A percentile compares a stretch with the other conserved stretches of the same genome.
phyloP scores from a whole-genome alignment of 2,888 invertebrate species.

The Margaritifera margaritifera region DNA sequence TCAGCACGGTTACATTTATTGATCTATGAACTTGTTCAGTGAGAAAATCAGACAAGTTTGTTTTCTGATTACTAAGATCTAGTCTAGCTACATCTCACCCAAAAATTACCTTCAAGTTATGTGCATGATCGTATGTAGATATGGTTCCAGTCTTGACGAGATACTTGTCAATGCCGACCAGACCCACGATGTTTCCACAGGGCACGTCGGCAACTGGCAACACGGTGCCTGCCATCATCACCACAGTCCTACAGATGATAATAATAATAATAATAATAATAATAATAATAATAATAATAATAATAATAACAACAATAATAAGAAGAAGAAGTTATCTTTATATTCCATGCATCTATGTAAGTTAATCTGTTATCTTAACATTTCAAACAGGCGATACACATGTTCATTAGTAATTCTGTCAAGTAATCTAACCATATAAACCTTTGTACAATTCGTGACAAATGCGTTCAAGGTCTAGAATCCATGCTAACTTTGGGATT shows the following conservation, averaged over 20 bases:
- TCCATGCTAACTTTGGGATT: no score
- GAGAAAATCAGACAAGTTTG: not conserved
- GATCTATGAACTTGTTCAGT: not conserved
- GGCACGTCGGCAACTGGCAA: constrained; percentile 99
- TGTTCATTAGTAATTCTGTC: not conserved
- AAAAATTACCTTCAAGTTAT: constrained; percentile 86
- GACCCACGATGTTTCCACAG: constrained; percentile 98
- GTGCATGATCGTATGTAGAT: constrained; percentile 97
- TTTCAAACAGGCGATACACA: not conserved
- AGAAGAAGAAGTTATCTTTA: not conserved
- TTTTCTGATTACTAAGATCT: not conserved
- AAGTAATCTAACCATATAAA: no score
- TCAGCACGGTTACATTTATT: not conserved
- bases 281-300: not conserved
- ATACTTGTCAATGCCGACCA: constrained; percentile 99
- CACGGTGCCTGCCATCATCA: constrained; percentile 99
- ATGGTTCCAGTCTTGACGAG: constrained; percentile 99
- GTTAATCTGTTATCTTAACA: not conserved
- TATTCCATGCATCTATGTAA: not conserved
- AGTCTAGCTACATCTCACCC: not conserved
- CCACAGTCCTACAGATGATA: constrained; percentile 82
- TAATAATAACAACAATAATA: not conserved
- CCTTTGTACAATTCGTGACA: no score
- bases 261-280: not conserved
- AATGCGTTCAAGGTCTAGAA: no score